These are phyloP conservation scores for Piliocolobus tephrosceles DNA, from an alignment of 2,113 vertebrate species.

Conservation along the genomic window DNA sequence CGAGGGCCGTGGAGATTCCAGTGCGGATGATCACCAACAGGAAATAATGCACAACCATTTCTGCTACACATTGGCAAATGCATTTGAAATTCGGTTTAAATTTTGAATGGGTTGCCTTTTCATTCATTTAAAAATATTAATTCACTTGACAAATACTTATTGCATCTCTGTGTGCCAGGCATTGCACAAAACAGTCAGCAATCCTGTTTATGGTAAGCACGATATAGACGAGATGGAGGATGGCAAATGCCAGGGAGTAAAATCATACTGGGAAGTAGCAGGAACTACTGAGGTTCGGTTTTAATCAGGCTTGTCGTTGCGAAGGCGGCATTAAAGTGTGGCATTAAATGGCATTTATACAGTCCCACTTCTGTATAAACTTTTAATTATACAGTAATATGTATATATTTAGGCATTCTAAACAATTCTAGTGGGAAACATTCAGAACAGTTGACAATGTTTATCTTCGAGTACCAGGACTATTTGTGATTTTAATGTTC, in stretches of 20 bases:
- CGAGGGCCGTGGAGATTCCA: background rate
- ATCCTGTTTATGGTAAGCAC: background rate
- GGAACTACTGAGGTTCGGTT: background rate
- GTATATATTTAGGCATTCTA: background rate
- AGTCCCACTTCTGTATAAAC: background rate
- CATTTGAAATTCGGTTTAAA: background rate
- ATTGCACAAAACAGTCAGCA: background rate
- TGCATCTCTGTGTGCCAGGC: background rate
- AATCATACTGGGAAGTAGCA: background rate
- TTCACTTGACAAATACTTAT: background rate
- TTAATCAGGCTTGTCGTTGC: background rate
- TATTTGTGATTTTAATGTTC: background rate
- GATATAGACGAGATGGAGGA: accelerated
- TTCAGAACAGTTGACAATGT: background rate
- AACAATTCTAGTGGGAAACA: background rate
- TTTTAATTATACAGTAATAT: background rate
- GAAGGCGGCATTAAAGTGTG: background rate
- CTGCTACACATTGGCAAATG: accelerated
- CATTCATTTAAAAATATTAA: background rate
- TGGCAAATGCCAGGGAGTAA: accelerated
- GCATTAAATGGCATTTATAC: background rate
- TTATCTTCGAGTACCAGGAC: background rate
- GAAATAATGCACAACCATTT: accelerated
- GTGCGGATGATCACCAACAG: accelerated
- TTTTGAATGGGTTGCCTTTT: background rate